These are phyloP conservation scores for Scophthalmus maximus DNA, from an alignment of 2,113 vertebrate species.

Conservation along the genomic window DNA sequence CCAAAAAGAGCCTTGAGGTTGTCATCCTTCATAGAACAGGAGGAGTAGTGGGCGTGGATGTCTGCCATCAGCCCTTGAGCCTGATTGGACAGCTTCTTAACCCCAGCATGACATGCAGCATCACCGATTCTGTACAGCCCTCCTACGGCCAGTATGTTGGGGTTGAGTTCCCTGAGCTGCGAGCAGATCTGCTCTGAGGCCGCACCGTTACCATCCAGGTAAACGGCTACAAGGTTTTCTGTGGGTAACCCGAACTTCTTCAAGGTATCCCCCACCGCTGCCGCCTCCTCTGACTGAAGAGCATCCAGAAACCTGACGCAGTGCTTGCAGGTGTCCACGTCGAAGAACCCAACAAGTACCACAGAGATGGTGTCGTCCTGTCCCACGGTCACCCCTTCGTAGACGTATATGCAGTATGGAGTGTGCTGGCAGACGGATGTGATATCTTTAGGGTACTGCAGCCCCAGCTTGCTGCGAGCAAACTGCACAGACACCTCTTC, in stretches of 20 bases:
- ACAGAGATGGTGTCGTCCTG: constrained; percentile 52
- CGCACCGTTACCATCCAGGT: constrained; percentile 40
- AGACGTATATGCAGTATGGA: constrained; percentile 81
- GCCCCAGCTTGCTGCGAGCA: constrained; percentile 68
- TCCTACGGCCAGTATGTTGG: constrained; percentile 63
- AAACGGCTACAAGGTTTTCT: constrained; percentile 72
- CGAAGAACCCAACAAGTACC: constrained; percentile 79
- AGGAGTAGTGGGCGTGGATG: constrained; percentile 65
- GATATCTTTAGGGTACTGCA: constrained; percentile 69
- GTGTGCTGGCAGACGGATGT: constrained; percentile 61
- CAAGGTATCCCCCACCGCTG: constrained; percentile 59
- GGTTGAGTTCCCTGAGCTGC: constrained; percentile 74
- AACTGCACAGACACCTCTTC: constrained; percentile 38
- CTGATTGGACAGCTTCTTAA: constrained; percentile 64
- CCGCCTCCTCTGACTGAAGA: constrained; percentile 33
- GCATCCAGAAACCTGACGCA: constrained; percentile 77
- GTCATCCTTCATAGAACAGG: constrained; percentile 56
- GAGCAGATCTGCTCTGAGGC: constrained; percentile 60
- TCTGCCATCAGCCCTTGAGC: constrained; percentile 68
- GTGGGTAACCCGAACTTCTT: constrained; percentile 72
- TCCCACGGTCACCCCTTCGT: constrained; percentile 60
- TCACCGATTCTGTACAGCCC: constrained; percentile 71
- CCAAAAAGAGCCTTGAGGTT: constrained; percentile 74
- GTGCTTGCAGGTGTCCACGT: constrained; percentile 56
- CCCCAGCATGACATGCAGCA: constrained; percentile 63